These are phyloP conservation scores for Cochlearius cochlearius DNA, from an alignment of 2,113 vertebrate species.

Conservation along the genomic window DNA sequence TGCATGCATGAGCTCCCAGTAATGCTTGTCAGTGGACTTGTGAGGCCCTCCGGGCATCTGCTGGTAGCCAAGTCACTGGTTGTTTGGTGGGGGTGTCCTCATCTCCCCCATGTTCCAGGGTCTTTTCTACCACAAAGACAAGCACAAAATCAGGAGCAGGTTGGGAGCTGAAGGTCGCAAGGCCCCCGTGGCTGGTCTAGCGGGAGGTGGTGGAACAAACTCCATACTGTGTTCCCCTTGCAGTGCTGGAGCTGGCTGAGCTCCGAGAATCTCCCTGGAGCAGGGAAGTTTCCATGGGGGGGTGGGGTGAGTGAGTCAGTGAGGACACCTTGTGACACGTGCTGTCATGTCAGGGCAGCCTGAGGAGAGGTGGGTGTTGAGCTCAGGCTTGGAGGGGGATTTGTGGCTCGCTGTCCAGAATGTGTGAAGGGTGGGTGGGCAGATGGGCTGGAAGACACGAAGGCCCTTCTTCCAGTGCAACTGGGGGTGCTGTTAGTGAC, in stretches of 20 bases:
- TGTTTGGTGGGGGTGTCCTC: neutral
- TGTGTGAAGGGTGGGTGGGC: neutral
- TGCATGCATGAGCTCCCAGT: neutral
- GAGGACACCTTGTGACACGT: neutral
- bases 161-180: neutral
- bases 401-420: neutral
- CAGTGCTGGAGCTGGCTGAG: neutral
- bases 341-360: neutral
- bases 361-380: neutral
- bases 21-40: neutral
- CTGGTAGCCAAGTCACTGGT: neutral
- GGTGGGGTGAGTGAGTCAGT: neutral
- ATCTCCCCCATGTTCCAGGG: neutral
- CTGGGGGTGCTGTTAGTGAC: neutral
- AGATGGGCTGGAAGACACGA: neutral
- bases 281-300: neutral
- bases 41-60: neutral
- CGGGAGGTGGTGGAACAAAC: neutral
- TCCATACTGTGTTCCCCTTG: rapidly evolving
- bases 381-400: neutral
- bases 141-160: neutral
- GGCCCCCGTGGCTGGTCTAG: neutral
- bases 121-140: neutral
- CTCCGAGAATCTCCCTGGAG: neutral
- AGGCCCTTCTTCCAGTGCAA: neutral